phyloP scores from a whole-genome alignment of 2,113 vertebrate genomes.

The Phoxinus phoxinus region DNA sequence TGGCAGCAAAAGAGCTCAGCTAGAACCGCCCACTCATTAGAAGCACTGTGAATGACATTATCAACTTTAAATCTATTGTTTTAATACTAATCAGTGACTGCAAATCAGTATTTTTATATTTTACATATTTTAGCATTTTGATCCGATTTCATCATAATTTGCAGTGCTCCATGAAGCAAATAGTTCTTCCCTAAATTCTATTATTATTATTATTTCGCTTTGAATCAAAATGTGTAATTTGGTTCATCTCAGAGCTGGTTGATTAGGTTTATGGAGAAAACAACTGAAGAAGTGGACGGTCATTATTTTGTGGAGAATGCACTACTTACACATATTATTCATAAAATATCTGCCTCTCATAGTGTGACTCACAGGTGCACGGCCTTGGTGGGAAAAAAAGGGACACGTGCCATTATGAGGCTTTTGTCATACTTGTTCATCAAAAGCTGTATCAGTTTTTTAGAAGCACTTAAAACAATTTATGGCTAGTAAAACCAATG shows the following conservation, averaged over 20 bases:
- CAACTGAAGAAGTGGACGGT: not conserved
- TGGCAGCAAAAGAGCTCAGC: not conserved
- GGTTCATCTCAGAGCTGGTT: not conserved
- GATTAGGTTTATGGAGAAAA: not conserved
- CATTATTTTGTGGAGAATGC: not conserved
- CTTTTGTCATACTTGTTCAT: conserved; percentile 6
- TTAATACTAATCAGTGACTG: not conserved
- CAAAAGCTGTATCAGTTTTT: not conserved
- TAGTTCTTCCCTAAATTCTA: not conserved
- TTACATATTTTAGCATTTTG: not conserved
- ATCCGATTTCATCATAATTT: not conserved
- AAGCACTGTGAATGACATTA: not conserved
- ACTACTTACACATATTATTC: not conserved
- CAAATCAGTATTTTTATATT: not conserved
- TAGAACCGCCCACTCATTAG: not conserved
- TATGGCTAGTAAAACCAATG: not conserved
- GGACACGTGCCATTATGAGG: not conserved
- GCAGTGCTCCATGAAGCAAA: not conserved
- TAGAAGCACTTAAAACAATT: not conserved
- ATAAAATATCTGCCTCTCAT: not conserved
- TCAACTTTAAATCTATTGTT: not conserved
- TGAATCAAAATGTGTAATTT: not conserved
- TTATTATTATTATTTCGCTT: not conserved
- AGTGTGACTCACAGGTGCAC: not conserved
- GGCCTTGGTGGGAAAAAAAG: not conserved